Conservation (phyloP, 2,797 vertebrate species). For the Pterois miles region DNA sequence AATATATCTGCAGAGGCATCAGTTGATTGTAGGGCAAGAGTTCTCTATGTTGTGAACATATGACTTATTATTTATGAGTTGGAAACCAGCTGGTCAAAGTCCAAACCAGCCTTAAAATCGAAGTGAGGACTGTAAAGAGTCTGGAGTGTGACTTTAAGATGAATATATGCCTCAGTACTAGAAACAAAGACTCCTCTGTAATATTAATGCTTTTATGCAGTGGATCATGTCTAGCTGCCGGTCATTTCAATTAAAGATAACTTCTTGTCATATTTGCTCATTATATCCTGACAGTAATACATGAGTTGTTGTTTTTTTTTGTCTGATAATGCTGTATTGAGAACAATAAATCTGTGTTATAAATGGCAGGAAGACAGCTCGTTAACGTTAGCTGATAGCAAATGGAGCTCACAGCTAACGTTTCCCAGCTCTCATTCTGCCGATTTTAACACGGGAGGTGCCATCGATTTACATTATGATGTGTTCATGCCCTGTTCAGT, state of each 20-base stretch:
- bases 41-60: neutral
- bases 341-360: no score
- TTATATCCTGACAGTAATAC: neutral
- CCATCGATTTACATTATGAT: no score
- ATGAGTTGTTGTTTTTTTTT: no score
- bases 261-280: neutral
- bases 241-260: neutral
- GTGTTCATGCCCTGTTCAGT: no score
- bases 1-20: neutral
- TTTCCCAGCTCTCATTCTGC: no score
- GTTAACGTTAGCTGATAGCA: no score
- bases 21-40: neutral
- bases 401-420: no score
- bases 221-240: neutral
- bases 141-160: neutral
- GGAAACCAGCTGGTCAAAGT: slow-evolving; percentile 53
- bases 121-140: neutral
- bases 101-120: neutral
- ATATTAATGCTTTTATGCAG: neutral
- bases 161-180: neutral
- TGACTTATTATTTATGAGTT: slow-evolving; percentile 37
- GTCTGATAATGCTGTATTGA: no score
- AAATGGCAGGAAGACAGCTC: no score
- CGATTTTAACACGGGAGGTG: no score
- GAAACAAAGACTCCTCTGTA: slow-evolving; percentile 2